Evolutionary conservation across 2,113 vertebrate genomes (phyloP).

Genomic region (Grantiella picta): DNA sequence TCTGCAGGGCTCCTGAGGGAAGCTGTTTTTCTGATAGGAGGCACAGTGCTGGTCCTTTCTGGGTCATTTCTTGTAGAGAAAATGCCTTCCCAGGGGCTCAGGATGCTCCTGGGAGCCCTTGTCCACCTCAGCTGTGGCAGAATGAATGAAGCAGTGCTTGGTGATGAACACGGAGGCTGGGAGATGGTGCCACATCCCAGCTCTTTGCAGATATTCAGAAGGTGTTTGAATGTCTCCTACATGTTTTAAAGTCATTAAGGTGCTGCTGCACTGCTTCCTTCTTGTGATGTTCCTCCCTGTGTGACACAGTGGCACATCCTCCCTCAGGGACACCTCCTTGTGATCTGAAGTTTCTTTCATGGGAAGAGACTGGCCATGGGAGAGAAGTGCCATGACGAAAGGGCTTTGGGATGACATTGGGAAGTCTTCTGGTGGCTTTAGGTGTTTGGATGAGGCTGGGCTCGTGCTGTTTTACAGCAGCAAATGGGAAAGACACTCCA

Average conservation of each 20-base stretch:
- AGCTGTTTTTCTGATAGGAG: neutral
- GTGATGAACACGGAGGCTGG: rapidly evolving
- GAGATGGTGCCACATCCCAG: neutral
- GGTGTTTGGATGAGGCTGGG: neutral
- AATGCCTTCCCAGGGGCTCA: rapidly evolving
- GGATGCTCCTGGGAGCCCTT: rapidly evolving
- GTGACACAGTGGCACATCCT: rapidly evolving
- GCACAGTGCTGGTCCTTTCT: neutral
- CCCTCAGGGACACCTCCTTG: neutral
- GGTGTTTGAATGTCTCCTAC: neutral
- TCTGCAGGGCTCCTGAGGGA: neutral
- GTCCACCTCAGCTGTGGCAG: neutral
- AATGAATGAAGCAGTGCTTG: neutral
- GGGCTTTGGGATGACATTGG: neutral
- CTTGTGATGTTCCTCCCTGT: neutral
- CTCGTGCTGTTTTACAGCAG: neutral
- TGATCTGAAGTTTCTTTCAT: neutral
- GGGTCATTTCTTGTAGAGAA: neutral
- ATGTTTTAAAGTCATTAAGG: neutral
- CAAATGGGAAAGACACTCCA: neutral
- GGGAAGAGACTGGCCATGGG: neutral
- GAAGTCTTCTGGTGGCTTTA: neutral
- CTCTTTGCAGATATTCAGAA: neutral
- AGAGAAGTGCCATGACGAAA: neutral
- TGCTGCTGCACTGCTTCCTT: neutral